Base-by-base conservation (phyloP, 2,113 vertebrate genomes). In the Paramisgurnus dabryanus region DNA sequence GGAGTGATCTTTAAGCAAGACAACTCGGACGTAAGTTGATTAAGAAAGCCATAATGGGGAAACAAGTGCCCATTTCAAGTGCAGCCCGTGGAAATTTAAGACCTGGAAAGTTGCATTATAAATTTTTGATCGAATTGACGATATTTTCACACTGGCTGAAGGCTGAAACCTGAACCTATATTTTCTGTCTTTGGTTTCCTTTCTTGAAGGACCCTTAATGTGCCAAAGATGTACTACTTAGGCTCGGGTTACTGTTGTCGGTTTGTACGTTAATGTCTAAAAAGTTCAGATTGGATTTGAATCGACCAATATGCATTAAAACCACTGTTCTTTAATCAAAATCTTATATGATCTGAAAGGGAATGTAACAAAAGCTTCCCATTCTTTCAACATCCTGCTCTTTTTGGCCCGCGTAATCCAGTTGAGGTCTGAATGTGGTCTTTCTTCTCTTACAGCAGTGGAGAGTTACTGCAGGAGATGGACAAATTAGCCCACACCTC, bases 51-150 rank as follows among this genome's bases (percentile, higher is more conserved):
- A 94, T 96, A 95, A 96, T 95, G 93, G 92, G 92, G 92, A 95
- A 96, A 95, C 95, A 96, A 95, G 90, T 93, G 89, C 88, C 88
- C 91, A 93, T 94, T 95, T 90, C 89, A 95, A 92, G 91, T 93
- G 93, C 89, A 95, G 93, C 94, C 93, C 90, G 85, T 95, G 95
- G 96, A 96, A 95, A 98, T 96, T 94, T 91, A 95, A 97, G 92
- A 95, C 92, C 93, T 92, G 92, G 94, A 92, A 96, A 96, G 94
- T 94, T 95, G 91, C 94, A 95, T 98, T 96, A 98, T 95, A 95
- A 91, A 90, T 95, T 94, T 95, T 92, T 96, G 93, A 98, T 98
- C 96, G 94, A 96, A 98, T 98, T 97, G 95, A 95, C 93, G 90
- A 94, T 94, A 94, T 96, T 96, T 96, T 96, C 96, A 95, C 94